Evolutionary conservation across 2,797 vertebrate genomes (phyloP).

Genomic region (Atherinosoma microstoma): DNA sequence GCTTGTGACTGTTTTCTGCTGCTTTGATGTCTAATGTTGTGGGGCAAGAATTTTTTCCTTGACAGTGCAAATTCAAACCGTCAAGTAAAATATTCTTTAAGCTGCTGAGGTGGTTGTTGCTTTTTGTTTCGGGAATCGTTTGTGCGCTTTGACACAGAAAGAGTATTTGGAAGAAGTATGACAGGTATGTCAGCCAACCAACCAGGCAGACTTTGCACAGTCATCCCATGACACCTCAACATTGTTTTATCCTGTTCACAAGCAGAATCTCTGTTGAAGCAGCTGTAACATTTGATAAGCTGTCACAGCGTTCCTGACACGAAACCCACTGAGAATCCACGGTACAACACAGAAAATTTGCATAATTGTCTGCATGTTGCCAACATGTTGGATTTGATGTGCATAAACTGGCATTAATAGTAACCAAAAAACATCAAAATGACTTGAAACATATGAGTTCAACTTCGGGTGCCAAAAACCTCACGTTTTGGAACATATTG

Average conservation of each 20-base stretch:
- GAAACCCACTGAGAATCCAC: background rate
- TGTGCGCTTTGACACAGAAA: slow-evolving; percentile 21
- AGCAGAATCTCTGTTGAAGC: background rate
- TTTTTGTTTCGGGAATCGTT: background rate
- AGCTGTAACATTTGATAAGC: slow-evolving; percentile 2
- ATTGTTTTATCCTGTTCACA: background rate
- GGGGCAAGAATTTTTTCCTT: background rate
- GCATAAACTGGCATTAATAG: background rate
- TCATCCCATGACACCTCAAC: background rate
- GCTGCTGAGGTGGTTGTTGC: background rate
- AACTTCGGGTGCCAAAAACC: background rate
- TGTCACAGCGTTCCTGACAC: background rate
- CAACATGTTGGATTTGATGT: background rate
- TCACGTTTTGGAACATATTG: background rate
- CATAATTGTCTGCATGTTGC: background rate
- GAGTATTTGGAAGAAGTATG: slow-evolving; percentile 11
- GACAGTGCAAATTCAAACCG: background rate
- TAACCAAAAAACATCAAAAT: background rate
- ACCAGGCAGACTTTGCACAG: slow-evolving; percentile 8
- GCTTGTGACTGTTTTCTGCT: background rate
- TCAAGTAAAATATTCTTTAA: background rate
- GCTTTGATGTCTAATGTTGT: background rate
- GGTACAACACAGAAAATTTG: background rate
- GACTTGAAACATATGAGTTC: background rate
- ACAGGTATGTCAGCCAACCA: slow-evolving; percentile 52